These are phyloP conservation scores for Phenacoccus solenopsis DNA, from an alignment of 1,140 invertebrate species.

Conservation along the genomic window DNA sequence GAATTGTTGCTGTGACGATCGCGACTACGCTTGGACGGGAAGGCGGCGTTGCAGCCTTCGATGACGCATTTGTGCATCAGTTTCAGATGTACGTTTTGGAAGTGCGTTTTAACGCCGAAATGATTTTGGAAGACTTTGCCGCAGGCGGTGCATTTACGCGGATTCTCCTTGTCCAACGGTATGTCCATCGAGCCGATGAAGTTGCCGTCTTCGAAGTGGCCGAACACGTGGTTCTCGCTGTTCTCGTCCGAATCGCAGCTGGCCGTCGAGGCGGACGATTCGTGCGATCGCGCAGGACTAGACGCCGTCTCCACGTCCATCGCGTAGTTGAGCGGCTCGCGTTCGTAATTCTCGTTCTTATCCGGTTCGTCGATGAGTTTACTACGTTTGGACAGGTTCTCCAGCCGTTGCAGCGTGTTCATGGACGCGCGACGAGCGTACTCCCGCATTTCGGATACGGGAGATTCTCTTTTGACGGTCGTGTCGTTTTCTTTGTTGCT, in stretches of 20 bases:
- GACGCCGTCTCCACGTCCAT: background rate
- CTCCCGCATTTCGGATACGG: background rate
- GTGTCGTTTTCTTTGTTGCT: background rate
- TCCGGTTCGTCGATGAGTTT: background rate
- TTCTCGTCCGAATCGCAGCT: slow-evolving; percentile 19
- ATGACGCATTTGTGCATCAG: slow-evolving; percentile 92
- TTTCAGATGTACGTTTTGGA: slow-evolving; percentile 90
- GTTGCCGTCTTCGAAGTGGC: slow-evolving; percentile 55
- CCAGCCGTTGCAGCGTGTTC: too few relatives aligned
- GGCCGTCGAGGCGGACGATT: slow-evolving; percentile 22
- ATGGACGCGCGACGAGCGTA: background rate
- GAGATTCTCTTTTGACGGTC: background rate
- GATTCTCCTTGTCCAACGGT: slow-evolving; percentile 69
- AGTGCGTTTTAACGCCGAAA: slow-evolving; percentile 90
- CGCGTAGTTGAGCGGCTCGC: background rate
- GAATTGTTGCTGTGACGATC: slow-evolving; percentile 87
- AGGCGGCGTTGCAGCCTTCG: slow-evolving; percentile 89
- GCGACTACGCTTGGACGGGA: slow-evolving; percentile 84
- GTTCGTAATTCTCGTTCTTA: background rate
- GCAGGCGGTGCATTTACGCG: slow-evolving; percentile 76
- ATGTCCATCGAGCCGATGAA: slow-evolving; percentile 63
- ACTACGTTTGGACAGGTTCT: background rate
- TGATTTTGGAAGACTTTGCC: slow-evolving; percentile 89
- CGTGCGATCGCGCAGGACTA: slow-evolving; percentile 15
- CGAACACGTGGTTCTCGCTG: slow-evolving; percentile 44